These are phyloP conservation scores for Eulemur coronatus DNA, from an alignment of 2,797 vertebrate species.

Conservation along the genomic window DNA sequence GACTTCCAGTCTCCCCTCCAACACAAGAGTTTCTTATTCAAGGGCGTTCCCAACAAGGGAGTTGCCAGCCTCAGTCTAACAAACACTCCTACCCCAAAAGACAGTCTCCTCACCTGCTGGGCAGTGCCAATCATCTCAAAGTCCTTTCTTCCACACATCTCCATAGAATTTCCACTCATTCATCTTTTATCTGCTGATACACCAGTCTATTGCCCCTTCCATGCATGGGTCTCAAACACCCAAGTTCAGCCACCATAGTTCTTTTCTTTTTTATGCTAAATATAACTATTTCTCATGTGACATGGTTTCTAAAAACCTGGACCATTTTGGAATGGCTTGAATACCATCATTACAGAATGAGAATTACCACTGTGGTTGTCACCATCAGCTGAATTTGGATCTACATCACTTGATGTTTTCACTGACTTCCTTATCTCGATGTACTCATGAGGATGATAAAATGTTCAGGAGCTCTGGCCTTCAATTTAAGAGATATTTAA, in stretches of 20 bases:
- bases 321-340: not conserved
- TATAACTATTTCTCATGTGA: not conserved
- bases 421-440: constrained; percentile 37
- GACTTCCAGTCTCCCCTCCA: not conserved
- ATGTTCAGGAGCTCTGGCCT: not conserved
- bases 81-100: not conserved
- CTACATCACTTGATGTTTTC: not conserved
- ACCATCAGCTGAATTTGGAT: not conserved
- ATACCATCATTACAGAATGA: not conserved
- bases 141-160: not conserved
- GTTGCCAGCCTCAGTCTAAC: not conserved
- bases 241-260: not conserved
- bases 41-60: not conserved
- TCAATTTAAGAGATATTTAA: constrained; percentile 45
- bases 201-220: not conserved
- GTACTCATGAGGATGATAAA: not conserved
- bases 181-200: not conserved
- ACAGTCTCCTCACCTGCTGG: accelerated
- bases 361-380: not conserved
- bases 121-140: not conserved
- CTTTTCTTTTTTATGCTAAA: not conserved
- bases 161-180: not conserved
- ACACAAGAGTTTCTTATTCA: not conserved
- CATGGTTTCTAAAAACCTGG: not conserved
- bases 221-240: not conserved